A percentile compares a stretch with the other conserved stretches of the same genome.
Conservation (phyloP, 1,140 invertebrate species). For the Battus philenor region DNA sequence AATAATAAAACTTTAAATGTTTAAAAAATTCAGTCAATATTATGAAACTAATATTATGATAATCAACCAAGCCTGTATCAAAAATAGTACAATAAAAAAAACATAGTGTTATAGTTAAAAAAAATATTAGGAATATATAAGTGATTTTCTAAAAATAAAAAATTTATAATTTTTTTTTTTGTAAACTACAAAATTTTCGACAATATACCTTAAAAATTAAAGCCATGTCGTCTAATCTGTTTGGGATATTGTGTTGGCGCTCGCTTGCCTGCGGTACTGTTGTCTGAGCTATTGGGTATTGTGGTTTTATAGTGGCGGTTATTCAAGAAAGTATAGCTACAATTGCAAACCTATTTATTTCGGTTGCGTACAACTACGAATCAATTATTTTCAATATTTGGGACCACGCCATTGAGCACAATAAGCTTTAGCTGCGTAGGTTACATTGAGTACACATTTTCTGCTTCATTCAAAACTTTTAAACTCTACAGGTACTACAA, state of each 20-base stretch:
- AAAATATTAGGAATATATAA: too few relatives aligned
- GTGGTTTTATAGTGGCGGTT: constrained; percentile 62
- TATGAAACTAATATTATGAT: too few relatives aligned
- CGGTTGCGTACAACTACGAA: constrained; percentile 65
- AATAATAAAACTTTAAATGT: too few relatives aligned
- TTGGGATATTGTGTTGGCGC: constrained; percentile 23
- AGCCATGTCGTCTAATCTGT: constrained; percentile 37
- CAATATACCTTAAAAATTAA: constrained; percentile 64
- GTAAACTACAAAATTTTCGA: too few relatives aligned
- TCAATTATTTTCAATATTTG: constrained; percentile 70
- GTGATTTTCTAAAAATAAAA: too few relatives aligned
- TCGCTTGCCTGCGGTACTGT: constrained; percentile 48
- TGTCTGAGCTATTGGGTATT: constrained; percentile 31
- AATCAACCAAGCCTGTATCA: background rate
- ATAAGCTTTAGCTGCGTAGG: background rate
- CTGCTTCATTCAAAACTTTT: background rate
- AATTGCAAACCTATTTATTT: constrained; percentile 53
- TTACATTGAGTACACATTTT: too few relatives aligned
- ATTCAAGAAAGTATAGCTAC: constrained; percentile 52
- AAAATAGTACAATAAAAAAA: too few relatives aligned
- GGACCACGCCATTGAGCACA: constrained; percentile 19
- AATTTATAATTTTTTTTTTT: too few relatives aligned
- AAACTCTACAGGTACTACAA: background rate
- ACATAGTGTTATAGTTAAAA: too few relatives aligned
- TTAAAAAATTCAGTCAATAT: too few relatives aligned